Conservation (phyloP, 2,113 vertebrate species). For the Thymallus thymallus region DNA sequence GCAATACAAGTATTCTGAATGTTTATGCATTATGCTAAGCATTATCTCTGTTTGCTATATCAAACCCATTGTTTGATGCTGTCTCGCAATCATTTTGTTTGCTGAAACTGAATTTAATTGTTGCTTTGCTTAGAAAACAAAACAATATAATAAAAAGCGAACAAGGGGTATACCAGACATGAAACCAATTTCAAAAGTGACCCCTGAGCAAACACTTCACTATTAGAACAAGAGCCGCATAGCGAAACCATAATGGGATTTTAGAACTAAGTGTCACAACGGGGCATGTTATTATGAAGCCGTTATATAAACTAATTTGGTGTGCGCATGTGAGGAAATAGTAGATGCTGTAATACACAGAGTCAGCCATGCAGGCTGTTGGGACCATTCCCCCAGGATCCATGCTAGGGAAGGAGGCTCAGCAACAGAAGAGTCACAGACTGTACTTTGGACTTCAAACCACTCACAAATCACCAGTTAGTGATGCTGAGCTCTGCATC, state of each 20-base stretch:
- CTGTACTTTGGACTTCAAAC: neutral
- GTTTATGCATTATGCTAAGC: slow-evolving; percentile 5
- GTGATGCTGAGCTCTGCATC: slow-evolving; percentile 30
- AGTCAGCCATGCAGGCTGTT: neutral
- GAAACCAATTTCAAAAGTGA: neutral
- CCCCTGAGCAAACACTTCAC: slow-evolving; percentile 3
- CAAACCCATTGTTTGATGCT: neutral
- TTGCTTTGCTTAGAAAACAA: neutral
- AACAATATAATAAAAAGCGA: neutral
- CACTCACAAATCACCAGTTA: slow-evolving; percentile 16
- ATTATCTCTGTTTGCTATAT: neutral
- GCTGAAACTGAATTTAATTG: neutral
- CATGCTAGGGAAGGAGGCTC: slow-evolving; percentile 21
- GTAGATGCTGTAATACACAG: neutral
- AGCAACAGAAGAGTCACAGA: neutral
- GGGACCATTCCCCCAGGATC: slow-evolving; percentile 10
- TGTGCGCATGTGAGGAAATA: neutral
- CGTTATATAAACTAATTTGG: slow-evolving; percentile 10
- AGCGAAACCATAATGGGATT: slow-evolving; percentile 18
- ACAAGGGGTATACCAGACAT: neutral
- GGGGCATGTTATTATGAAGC: slow-evolving; percentile 11
- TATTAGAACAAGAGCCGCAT: neutral
- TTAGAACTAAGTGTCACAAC: slow-evolving; percentile 12
- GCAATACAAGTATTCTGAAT: neutral
- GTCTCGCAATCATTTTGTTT: neutral